Base-by-base conservation (phyloP, 2,888 invertebrate species). In the Seira ritae region DNA sequence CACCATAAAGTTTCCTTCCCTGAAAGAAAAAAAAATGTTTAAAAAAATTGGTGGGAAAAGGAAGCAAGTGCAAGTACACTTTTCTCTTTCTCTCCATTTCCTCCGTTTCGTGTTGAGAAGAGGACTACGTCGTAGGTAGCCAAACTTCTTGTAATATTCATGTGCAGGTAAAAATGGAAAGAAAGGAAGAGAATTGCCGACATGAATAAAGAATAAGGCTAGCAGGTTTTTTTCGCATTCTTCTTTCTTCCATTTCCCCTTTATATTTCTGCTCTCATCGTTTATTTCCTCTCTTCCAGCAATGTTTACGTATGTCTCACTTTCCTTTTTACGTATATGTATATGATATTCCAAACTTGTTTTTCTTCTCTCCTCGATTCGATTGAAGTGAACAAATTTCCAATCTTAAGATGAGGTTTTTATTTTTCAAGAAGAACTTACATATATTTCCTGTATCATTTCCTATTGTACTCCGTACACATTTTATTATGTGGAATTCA, bases 341-440 rank as follows among this genome's bases (percentile, higher is more conserved):
- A 31, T 31, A 31, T 31, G 2, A 4, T 31, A 4, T 31, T 31
- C 3, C 50, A 50, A 50, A 50, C 6, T 50, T 50, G 50, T n/a
- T 50, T 50, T 50, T 50, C 50, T 15, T 31, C 2, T 31, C 8
- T 31, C 31, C 31, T 31, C 8, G 31, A 23, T 65, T 76, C 69
- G 81, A 81, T 81, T 81, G 81, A 81, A 81, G 81, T 76, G 76
- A 81, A 76, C 76, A 81, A 81, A 81, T 72, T 76, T 81, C 71
- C 76, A 72, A 68, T 76, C 75, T 31, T 31, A 4, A 50, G 50
- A n/a, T 15, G 50, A 50, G 50, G n/a, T n/a, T n/a, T n/a, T n/a
- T 12, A 50, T 2, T 50, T 50, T 50, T 50, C 50, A 50, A 50
- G 50, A n/a, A 3, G 12, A 15, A 50, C 12, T 50, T n/a, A 12